A percentile compares a stretch with the other conserved stretches of the same genome.
These are phyloP conservation scores for Temnothorax curvispinosus DNA, from an alignment of 1,140 invertebrate genomes.

Conservation along the genomic window DNA sequence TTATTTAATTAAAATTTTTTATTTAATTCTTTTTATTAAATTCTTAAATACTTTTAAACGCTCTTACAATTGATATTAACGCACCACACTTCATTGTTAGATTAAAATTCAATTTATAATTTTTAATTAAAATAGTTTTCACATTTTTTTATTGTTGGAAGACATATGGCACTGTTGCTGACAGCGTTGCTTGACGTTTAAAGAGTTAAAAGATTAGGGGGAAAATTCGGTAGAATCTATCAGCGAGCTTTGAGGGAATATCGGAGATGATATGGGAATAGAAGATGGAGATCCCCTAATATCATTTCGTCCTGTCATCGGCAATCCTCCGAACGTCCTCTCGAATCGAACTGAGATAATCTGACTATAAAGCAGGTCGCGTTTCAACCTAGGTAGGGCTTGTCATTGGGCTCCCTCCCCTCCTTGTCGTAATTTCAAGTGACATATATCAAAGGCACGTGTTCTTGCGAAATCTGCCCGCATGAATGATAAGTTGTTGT, in stretches of 20 bases:
- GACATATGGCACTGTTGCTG: not conserved
- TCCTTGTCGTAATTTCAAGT: constrained; percentile 43
- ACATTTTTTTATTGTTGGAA: not conserved
- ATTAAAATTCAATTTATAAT: not conserved
- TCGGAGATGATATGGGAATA: constrained; percentile 31
- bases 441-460: constrained; percentile 41
- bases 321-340: constrained; percentile 42
- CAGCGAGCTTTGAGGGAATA: constrained; percentile 13
- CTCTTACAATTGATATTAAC: not conserved
- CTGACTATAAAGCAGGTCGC: constrained; percentile 55
- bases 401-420: constrained; percentile 14
- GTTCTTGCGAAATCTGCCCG: constrained; percentile 9
- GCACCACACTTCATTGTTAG: not conserved
- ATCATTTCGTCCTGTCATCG: constrained; percentile 55
- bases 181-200: not conserved
- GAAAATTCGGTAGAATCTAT: constrained; percentile 38
- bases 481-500: constrained; percentile 34
- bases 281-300: constrained; percentile 51
- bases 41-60: not conserved
- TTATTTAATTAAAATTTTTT: not conserved
- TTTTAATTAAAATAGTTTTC: not conserved
- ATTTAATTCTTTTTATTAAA: not conserved
- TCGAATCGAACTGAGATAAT: constrained; percentile 59
- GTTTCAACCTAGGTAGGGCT: constrained; percentile 23
- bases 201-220: constrained; percentile 29